Base-by-base conservation (phyloP, 2,888 invertebrate genomes). In the Phrixothrix hirtus region DNA sequence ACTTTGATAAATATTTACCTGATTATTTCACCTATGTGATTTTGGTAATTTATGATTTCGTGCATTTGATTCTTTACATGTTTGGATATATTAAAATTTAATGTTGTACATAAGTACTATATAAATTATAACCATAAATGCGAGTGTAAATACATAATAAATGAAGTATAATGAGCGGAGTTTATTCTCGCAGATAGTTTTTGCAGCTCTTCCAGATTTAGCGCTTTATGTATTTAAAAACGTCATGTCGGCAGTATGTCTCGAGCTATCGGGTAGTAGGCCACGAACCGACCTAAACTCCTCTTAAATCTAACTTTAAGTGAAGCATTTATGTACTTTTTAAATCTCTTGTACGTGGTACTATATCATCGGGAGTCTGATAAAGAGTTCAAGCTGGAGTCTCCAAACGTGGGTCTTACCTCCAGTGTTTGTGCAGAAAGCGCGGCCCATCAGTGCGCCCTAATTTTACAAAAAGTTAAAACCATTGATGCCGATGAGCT, bases 231-330 rank as follows among this genome's bases (percentile, higher is more conserved):
- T 69, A 60, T n/a, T n/a, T 55, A 57, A 57, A 36, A 30, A 47
- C 68, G 63, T 67, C 66, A 79, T 80, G 79, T 78, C 79, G 74
- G 75, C 76, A 66, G 78, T 79, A 65, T 79, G 78, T 70, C 75
- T 79, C 70, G 79, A 79, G 71, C 72, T 75, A 62, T 65, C 66
- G 58, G 73, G 73, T 61, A 75, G 74, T 57, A 76, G 77, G 59
- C 73, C 80, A 65, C 77, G 82, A 59, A 79, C 81, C 70, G 80
- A 80, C 60, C 76, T 81, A 80, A 79, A 67, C 77, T 81, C 60
- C 78, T 79, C 60, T 68, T 82, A 67, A 81, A 81, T 67, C 74
- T 81, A 54, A 81, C 81, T 64, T 72, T 80, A 60, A 81, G 81
- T 69, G 81, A 81, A 71, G 81, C 81, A 10, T n/a, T n/a, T n/a